These are phyloP conservation scores for Clamator glandarius DNA, from an alignment of 2,797 vertebrate species.

Conservation along the genomic window DNA sequence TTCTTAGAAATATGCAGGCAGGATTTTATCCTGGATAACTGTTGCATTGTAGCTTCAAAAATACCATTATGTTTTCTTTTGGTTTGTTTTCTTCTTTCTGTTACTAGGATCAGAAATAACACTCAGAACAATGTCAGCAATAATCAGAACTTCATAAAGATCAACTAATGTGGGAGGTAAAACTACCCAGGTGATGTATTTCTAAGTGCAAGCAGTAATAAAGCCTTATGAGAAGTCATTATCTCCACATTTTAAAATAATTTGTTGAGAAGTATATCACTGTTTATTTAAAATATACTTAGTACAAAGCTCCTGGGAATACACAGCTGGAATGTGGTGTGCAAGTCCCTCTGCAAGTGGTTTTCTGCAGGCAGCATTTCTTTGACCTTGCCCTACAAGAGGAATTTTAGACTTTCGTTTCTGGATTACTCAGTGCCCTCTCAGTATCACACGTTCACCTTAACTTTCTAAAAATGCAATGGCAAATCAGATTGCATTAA, in stretches of 20 bases:
- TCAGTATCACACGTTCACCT: constrained; percentile 20
- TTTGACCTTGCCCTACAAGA: constrained; percentile 34
- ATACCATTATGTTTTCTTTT: background rate
- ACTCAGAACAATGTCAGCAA: constrained; percentile 25
- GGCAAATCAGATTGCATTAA: constrained; percentile 64
- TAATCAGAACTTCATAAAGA: constrained; percentile 40
- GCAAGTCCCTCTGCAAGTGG: background rate
- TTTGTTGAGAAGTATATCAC: background rate
- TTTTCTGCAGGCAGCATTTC: constrained; percentile 29
- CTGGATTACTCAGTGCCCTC: background rate
- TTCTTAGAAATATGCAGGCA: background rate
- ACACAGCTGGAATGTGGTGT: background rate
- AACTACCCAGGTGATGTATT: background rate
- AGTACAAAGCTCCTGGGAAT: background rate
- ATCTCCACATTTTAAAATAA: background rate
- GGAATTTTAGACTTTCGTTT: constrained; percentile 35
- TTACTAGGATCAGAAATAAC: constrained; percentile 21
- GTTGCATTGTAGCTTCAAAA: background rate
- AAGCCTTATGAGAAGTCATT: background rate
- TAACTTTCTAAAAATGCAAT: constrained; percentile 47
- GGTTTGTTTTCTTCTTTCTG: constrained; percentile 7
- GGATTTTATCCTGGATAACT: background rate
- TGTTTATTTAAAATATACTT: background rate
- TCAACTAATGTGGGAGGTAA: constrained; percentile 15
- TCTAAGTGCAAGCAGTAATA: background rate